These are phyloP conservation scores for Gymnoscopelus braueri DNA, from an alignment of 2,797 vertebrate species.

Conservation along the genomic window DNA sequence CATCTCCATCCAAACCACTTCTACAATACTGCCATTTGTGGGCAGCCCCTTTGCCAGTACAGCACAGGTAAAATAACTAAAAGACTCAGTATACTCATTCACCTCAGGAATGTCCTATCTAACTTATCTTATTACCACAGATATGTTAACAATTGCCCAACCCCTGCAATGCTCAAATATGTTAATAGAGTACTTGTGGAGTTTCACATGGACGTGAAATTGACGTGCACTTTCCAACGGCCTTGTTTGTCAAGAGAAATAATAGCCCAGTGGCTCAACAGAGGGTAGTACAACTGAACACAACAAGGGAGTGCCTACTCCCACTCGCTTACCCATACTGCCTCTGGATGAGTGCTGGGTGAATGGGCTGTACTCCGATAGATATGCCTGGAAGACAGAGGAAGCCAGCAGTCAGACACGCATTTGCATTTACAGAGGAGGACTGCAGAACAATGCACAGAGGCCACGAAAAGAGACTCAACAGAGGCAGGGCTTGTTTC, in stretches of 20 bases:
- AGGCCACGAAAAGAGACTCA: slow-evolving; percentile 49
- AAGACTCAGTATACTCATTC: slow-evolving; percentile 46
- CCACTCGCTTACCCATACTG: slow-evolving; percentile 92
- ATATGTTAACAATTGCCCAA: slow-evolving; percentile 58
- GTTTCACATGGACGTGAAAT: slow-evolving; percentile 66
- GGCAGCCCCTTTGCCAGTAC: slow-evolving; percentile 20
- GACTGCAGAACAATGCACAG: slow-evolving; percentile 75
- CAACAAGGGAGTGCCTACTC: slow-evolving; percentile 61
- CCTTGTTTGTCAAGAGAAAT: slow-evolving; percentile 63
- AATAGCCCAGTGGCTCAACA: slow-evolving; percentile 47
- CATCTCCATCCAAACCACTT: slow-evolving; percentile 41
- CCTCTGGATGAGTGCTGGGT: slow-evolving; percentile 94
- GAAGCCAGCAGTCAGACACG: slow-evolving; percentile 72
- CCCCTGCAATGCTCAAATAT: slow-evolving; percentile 50
- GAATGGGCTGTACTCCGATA: slow-evolving; percentile 93
- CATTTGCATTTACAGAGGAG: slow-evolving; percentile 80
- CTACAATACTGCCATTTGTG: slow-evolving; percentile 54
- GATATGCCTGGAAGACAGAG: slow-evolving; percentile 87
- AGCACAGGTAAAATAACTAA: slow-evolving; percentile 24
- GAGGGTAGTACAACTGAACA: slow-evolving; percentile 48
- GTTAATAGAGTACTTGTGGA: slow-evolving; percentile 52
- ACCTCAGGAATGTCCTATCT: slow-evolving; percentile 56
- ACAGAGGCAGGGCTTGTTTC: slow-evolving; percentile 66
- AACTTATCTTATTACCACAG: slow-evolving; percentile 56
- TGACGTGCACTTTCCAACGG: slow-evolving; percentile 70